phyloP scores from a whole-genome alignment of 2,888 invertebrate genomes.

The Gordius sp. region DNA sequence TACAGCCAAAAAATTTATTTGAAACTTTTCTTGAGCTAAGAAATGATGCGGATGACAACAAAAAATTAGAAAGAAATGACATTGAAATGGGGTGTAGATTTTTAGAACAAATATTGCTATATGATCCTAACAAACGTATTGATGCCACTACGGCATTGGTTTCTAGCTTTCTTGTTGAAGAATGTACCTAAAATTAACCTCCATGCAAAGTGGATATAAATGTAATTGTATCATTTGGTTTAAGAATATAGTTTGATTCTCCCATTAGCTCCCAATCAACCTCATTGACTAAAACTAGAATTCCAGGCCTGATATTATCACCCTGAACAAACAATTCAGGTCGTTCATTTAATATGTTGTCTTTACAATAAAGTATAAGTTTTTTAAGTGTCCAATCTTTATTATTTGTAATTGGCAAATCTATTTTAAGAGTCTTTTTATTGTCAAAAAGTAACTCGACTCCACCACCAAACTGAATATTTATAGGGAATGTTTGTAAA shows the following conservation, averaged over 20 bases:
- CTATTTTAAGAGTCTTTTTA: slow-evolving; percentile 43
- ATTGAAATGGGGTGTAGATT: no score
- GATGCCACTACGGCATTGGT: no score
- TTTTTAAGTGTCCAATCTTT: slow-evolving; percentile 40
- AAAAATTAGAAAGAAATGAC: no score
- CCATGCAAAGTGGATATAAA: slow-evolving; percentile 26
- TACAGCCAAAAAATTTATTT: no score
- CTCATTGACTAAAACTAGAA: slow-evolving; percentile 71
- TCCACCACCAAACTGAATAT: slow-evolving; percentile 43
- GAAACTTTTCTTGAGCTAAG: no score
- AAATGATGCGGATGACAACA: no score
- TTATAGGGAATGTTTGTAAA: slow-evolving; percentile 17
- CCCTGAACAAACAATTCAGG: slow-evolving; percentile 39
- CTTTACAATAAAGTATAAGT: slow-evolving; percentile 53
- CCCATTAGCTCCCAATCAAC: slow-evolving; percentile 69
- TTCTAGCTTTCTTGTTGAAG: no score
- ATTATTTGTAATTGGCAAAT: slow-evolving; percentile 34
- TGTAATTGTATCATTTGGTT: slow-evolving; percentile 22
- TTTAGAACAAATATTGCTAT: no score
- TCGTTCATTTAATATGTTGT: slow-evolving; percentile 49
- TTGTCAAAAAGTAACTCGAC: slow-evolving; percentile 66
- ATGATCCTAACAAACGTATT: no score
- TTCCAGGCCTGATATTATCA: slow-evolving; percentile 38
- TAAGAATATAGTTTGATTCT: slow-evolving; percentile 16
- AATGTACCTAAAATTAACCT: slow-evolving; percentile 22